These are phyloP conservation scores for Chelonus insularis DNA, from an alignment of 1,140 invertebrate species.

Conservation along the genomic window DNA sequence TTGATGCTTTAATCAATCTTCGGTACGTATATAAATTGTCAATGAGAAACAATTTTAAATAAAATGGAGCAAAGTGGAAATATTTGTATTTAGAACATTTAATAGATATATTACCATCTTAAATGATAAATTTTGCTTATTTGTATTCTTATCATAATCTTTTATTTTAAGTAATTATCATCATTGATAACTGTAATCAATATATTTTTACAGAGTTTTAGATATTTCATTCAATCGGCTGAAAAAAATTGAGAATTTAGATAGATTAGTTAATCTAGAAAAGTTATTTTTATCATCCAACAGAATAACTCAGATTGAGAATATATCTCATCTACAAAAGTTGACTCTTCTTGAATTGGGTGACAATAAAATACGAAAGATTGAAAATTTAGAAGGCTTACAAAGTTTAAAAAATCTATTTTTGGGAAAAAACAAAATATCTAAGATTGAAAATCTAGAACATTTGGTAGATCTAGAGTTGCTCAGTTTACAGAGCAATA, in stretches of 20 bases:
- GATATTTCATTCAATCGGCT: slow-evolving; percentile 98
- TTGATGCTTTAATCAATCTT: slow-evolving; percentile 84
- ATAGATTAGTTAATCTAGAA: slow-evolving; percentile 77
- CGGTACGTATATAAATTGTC: slow-evolving; percentile 79
- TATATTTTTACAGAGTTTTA: slow-evolving; percentile 68
- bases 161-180: slow-evolving; percentile 9
- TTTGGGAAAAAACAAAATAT: slow-evolving; percentile 96
- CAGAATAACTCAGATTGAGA: slow-evolving; percentile 90
- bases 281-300: slow-evolving; percentile 94
- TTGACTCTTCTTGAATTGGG: slow-evolving; percentile 90
- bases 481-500: slow-evolving; percentile 90
- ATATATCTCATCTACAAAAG: slow-evolving; percentile 79
- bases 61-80: not conserved
- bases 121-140: no score
- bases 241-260: slow-evolving; percentile 84
- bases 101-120: no score
- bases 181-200: slow-evolving; percentile 14
- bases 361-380: slow-evolving; percentile 89
- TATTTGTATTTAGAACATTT: no score
- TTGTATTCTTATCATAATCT: not conserved
- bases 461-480: slow-evolving; percentile 76
- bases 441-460: slow-evolving; percentile 84
- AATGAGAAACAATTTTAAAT: not conserved
- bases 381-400: slow-evolving; percentile 82
- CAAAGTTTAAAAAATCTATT: slow-evolving; percentile 77